Conservation (phyloP, 2,113 vertebrate species). For the Carassius auratus region DNA sequence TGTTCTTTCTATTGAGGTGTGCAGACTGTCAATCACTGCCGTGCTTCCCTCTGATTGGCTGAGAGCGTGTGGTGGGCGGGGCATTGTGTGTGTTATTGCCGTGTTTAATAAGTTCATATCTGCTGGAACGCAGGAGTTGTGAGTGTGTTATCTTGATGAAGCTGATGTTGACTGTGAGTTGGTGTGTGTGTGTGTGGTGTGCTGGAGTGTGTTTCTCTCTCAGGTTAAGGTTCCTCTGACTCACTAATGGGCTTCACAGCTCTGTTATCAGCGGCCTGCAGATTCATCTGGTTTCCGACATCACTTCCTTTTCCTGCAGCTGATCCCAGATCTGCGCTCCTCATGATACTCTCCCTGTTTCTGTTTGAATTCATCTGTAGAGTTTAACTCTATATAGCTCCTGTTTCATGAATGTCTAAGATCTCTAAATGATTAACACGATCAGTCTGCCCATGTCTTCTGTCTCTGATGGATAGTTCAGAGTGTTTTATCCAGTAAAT, state of each 20-base stretch:
- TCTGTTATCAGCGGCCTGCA: neutral
- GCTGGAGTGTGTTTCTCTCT: neutral
- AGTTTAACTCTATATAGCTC: neutral
- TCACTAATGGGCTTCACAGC: neutral
- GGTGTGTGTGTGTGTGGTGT: too few species aligned
- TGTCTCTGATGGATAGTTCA: neutral
- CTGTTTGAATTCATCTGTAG: neutral
- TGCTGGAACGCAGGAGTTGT: too few species aligned
- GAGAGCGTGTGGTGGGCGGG: too few species aligned
- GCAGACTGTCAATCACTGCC: neutral
- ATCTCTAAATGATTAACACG: neutral
- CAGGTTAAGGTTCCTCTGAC: slow-evolving; percentile 4
- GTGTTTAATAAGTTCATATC: too few species aligned
- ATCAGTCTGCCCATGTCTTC: neutral
- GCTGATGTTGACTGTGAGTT: too few species aligned
- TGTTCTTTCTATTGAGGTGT: neutral
- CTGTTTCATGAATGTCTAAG: neutral
- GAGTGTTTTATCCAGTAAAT: too few species aligned
- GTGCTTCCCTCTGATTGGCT: neutral
- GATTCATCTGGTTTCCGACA: slow-evolving; percentile 9
- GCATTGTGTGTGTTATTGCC: too few species aligned
- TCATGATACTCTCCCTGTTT: too few species aligned
- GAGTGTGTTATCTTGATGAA: neutral
- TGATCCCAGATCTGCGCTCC: neutral
- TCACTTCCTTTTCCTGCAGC: slow-evolving; percentile 13